Base-by-base conservation (phyloP, 2,797 vertebrate genomes). In the Anolis apletophallus region DNA sequence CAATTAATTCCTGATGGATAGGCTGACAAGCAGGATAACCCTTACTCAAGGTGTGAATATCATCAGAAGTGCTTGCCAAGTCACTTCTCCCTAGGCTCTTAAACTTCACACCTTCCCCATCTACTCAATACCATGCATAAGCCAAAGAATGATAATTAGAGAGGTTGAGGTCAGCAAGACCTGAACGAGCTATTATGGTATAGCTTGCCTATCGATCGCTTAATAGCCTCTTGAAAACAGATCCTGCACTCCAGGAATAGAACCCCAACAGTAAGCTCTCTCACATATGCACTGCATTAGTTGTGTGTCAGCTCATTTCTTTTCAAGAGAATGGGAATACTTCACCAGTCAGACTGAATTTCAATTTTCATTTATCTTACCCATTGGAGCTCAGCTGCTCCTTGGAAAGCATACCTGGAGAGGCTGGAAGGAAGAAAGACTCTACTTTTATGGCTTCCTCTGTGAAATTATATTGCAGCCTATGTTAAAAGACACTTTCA, bases 171-270 rank as follows among this genome's bases (percentile, higher is more conserved):
- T 80, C 81, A 78, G 92, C 75, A 87, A 82, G 10, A 84, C 89
- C 89, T 82, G 83, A 88, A 95, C 80, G 90, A 92, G 86, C 87
- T 90, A 88, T 95, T 92, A 90, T 82, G 87, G 90, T 85, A 93
- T 85, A 82, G 67, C 59, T 94, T 85, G 92, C 76, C 90, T 88
- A 91, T 64, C 85, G 90, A 74, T 92, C 84, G 85, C 90, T 89
- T 94, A 94, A 94, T 55, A 93, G 93, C 85, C 90, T 95, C 93
- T 95, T 93, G 86, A 90, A 88, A 85, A 87, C 10, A 87, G 82
- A 79, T 84, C 90, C 94, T 86, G 68, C 61, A 17, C 92, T 94
- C 91, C 91, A 90, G 91, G 85, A 95, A 90, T 79, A 93, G 81
- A 23, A 85, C 80, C 76, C 55, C 0, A 0, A 34, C 1, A 75